Evolutionary conservation across 2,113 vertebrate species (phyloP).

Genomic region (Anseranas semipalmata): DNA sequence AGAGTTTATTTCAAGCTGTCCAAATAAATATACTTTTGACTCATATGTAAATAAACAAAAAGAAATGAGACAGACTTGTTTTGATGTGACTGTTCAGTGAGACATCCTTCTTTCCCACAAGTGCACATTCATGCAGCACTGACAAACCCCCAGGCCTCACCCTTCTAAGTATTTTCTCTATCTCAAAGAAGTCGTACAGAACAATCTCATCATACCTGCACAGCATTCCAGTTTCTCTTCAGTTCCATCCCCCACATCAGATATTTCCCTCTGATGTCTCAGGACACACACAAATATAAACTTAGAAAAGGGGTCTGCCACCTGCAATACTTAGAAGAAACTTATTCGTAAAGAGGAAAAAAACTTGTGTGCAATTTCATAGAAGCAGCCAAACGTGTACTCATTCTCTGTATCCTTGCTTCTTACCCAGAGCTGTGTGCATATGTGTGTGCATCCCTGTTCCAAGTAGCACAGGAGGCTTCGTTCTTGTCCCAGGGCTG

Average conservation of each 20-base stretch:
- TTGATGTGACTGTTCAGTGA: not conserved
- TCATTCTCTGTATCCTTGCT: not conserved
- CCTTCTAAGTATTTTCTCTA: not conserved
- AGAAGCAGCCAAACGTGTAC: not conserved
- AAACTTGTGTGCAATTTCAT: not conserved
- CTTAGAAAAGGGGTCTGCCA: not conserved
- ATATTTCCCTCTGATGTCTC: not conserved
- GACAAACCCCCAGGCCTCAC: not conserved
- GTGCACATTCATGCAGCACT: not conserved
- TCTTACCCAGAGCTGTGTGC: not conserved
- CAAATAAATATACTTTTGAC: not conserved
- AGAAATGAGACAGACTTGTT: not conserved
- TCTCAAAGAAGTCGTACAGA: not conserved
- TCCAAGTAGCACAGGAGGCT: accelerated
- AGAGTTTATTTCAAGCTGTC: not conserved
- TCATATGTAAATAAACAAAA: not conserved
- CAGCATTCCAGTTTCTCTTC: not conserved
- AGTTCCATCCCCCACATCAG: not conserved
- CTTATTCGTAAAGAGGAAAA: not conserved
- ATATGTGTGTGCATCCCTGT: accelerated
- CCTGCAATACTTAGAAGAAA: not conserved
- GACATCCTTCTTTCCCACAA: not conserved
- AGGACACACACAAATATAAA: not conserved
- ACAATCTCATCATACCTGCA: not conserved
- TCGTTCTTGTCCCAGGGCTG: not conserved